Evolutionary conservation across 2,888 invertebrate species (phyloP).

Genomic region (Mythimna albipuncta): DNA sequence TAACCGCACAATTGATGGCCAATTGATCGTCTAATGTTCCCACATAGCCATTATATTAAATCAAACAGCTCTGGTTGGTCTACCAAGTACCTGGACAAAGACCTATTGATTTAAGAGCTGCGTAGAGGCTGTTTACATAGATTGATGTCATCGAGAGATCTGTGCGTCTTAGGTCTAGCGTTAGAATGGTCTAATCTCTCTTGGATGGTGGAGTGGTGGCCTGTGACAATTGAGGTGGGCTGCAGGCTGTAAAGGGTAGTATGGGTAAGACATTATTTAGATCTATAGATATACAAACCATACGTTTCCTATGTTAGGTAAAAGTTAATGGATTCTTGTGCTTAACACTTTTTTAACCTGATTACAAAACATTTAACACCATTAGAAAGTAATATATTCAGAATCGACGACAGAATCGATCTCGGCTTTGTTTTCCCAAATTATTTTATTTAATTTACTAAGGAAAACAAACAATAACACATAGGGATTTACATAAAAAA

Average conservation of each 20-base stretch:
- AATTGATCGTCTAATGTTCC: slow-evolving; percentile 88
- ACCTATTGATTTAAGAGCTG: slow-evolving; percentile 85
- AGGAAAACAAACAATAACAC: too few relatives aligned
- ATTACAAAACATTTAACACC: too few relatives aligned
- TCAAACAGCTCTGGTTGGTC: slow-evolving; percentile 79
- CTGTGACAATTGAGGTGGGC: slow-evolving; percentile 10
- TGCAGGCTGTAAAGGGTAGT: neutral
- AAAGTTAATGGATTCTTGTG: too few relatives aligned
- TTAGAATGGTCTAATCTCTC: slow-evolving; percentile 51
- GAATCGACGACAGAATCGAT: too few relatives aligned
- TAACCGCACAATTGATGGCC: slow-evolving; percentile 87
- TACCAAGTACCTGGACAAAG: slow-evolving; percentile 84
- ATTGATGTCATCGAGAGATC: slow-evolving; percentile 70
- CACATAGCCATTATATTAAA: slow-evolving; percentile 88
- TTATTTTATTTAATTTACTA: too few relatives aligned
- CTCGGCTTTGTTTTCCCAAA: too few relatives aligned
- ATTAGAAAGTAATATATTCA: too few relatives aligned
- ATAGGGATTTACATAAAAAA: too few relatives aligned
- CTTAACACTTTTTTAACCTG: too few relatives aligned
- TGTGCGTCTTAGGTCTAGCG: slow-evolving; percentile 45
- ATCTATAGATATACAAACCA: neutral
- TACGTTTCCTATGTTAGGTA: neutral
- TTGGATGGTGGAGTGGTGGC: slow-evolving; percentile 21
- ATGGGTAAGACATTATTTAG: slow-evolving; percentile 1
- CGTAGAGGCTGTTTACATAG: slow-evolving; percentile 74